Evolutionary conservation across 2,797 vertebrate genomes (phyloP).

Genomic region (Balearica regulorum): DNA sequence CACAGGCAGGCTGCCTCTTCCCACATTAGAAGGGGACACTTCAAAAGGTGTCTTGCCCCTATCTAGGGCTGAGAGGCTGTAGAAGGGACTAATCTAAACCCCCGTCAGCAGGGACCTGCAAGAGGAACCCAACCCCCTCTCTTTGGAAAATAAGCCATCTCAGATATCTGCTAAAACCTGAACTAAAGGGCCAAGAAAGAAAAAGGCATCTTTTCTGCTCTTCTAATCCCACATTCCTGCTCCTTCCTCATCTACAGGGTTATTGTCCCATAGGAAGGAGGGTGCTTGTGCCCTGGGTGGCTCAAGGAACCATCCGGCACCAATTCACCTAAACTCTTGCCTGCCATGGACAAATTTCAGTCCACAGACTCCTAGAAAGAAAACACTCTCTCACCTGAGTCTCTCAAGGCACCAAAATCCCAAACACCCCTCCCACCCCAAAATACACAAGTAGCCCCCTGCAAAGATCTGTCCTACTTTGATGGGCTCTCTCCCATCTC

Average conservation of each 20-base stretch:
- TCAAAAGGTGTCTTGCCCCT: not conserved
- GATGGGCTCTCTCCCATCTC: not conserved
- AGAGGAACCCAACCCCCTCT: not conserved
- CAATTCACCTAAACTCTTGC: not conserved
- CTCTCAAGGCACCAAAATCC: not conserved
- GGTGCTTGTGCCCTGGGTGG: not conserved
- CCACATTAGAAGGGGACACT: conserved; percentile 3
- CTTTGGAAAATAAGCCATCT: not conserved
- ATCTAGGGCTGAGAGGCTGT: not conserved
- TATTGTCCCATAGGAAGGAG: not conserved
- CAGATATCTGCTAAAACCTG: not conserved
- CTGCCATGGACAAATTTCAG: not conserved
- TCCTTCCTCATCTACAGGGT: not conserved
- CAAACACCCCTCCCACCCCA: not conserved
- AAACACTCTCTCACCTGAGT: not conserved
- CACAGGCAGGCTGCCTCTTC: not conserved
- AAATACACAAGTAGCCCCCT: not conserved
- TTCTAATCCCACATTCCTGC: not conserved
- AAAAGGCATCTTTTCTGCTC: not conserved
- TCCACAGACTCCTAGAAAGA: not conserved
- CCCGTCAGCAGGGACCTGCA: not conserved
- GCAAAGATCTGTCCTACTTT: not conserved
- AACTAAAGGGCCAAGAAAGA: not conserved
- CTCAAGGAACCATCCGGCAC: not conserved
- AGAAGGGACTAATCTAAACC: not conserved